A percentile compares a stretch with the other conserved stretches of the same genome.
phyloP scores from a whole-genome alignment of 2,888 invertebrate species.

The Trypoxylon attenuatum region DNA sequence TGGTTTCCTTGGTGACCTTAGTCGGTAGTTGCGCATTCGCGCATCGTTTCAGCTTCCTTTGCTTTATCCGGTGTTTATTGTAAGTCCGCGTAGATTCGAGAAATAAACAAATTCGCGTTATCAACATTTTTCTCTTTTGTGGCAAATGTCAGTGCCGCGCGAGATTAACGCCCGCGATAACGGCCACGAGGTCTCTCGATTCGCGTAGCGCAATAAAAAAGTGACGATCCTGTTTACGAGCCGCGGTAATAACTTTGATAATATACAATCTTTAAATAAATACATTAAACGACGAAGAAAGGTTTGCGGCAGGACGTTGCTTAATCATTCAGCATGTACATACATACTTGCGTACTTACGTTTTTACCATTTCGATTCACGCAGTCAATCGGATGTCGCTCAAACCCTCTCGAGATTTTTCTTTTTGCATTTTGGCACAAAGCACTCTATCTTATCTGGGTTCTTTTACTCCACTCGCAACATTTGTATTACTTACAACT shows the following conservation, averaged over 20 bases:
- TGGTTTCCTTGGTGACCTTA: too few species aligned
- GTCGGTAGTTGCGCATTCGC: too few species aligned
- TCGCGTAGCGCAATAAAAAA: neutral
- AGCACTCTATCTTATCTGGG: too few species aligned
- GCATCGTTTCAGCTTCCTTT: too few species aligned
- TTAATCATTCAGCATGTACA: neutral
- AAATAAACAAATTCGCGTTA: conserved; percentile 23
- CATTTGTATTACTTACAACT: too few species aligned
- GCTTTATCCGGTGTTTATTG: conserved; percentile 27
- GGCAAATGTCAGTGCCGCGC: conserved; percentile 19
- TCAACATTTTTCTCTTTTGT: conserved; percentile 27
- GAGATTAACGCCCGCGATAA: conserved; percentile 31
- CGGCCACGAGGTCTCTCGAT: conserved; percentile 6
- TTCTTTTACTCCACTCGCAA: too few species aligned
- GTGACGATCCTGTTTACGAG: conserved; percentile 3
- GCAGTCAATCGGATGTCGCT: too few species aligned
- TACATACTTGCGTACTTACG: neutral
- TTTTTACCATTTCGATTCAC: too few species aligned
- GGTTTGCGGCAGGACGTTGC: neutral
- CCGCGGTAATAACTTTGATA: conserved; percentile 1
- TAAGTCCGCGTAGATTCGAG: conserved; percentile 2
- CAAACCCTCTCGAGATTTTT: too few species aligned
- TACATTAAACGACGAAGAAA: neutral
- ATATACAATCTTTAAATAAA: neutral
- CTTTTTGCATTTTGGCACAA: too few species aligned